These are phyloP conservation scores for Tribolium madens DNA, from an alignment of 1,140 invertebrate genomes.

Conservation along the genomic window DNA sequence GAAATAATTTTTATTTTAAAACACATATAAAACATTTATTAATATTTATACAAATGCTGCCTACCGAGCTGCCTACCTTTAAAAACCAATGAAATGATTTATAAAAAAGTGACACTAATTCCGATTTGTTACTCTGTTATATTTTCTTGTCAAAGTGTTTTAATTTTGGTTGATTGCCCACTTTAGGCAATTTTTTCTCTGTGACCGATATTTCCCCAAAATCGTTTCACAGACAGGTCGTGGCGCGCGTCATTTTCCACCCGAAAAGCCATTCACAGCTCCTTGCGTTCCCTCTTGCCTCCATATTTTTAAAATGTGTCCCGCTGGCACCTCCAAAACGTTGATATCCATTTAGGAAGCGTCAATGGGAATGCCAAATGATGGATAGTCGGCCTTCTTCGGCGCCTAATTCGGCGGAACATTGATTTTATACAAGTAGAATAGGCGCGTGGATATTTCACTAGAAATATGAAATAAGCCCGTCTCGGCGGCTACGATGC, in stretches of 20 bases:
- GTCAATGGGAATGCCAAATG: slow-evolving; percentile 35
- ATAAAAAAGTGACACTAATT: no score
- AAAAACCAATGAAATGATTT: no score
- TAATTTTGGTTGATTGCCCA: no score
- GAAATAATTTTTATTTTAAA: no score
- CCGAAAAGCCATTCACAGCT: neutral
- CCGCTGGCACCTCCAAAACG: slow-evolving; percentile 1
- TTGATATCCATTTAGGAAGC: slow-evolving; percentile 42
- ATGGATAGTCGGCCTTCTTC: slow-evolving; percentile 1
- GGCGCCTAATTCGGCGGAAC: slow-evolving; percentile 3
- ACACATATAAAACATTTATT: no score
- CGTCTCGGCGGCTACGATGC: slow-evolving; percentile 44
- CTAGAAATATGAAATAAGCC: slow-evolving; percentile 27
- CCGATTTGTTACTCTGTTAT: no score
- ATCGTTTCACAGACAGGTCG: neutral
- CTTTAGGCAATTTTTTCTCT: neutral
- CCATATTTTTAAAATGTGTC: neutral
- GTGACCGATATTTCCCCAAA: neutral
- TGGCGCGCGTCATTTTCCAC: neutral
- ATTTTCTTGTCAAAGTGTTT: no score
- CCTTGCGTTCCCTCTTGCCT: neutral
- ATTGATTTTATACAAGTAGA: slow-evolving; percentile 33
- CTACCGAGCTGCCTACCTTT: no score
- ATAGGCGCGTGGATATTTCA: slow-evolving; percentile 9
- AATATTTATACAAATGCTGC: no score